These are phyloP conservation scores for Diplodus sargus DNA, from an alignment of 2,797 vertebrate species.

Conservation along the genomic window DNA sequence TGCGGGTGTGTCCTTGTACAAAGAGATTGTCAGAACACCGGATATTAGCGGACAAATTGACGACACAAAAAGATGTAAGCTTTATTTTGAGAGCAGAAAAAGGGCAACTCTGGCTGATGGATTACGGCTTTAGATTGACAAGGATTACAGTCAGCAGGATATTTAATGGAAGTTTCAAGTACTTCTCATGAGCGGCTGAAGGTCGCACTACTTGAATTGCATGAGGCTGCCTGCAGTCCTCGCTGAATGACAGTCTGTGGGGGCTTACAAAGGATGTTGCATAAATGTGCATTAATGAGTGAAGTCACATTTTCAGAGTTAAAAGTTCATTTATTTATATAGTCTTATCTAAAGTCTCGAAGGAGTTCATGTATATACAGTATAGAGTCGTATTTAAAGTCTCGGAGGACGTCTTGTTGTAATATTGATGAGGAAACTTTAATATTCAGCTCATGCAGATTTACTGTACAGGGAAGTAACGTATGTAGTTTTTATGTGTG, in stretches of 20 bases:
- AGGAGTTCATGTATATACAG: constrained; percentile 41
- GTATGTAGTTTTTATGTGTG: not conserved
- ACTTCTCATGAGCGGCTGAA: constrained; percentile 41
- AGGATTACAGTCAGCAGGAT: constrained; percentile 60
- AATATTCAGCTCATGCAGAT: constrained; percentile 47
- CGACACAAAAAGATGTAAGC: constrained; percentile 3
- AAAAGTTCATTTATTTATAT: constrained; percentile 50
- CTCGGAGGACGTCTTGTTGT: constrained; percentile 15
- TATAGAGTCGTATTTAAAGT: constrained; percentile 4
- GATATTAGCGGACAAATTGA: constrained; percentile 26
- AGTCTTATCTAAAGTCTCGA: constrained; percentile 4
- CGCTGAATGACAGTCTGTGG: not conserved
- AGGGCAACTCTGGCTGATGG: constrained; percentile 34
- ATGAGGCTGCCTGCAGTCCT: not conserved
- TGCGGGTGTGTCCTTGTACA: constrained; percentile 2
- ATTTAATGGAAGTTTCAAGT: constrained; percentile 61
- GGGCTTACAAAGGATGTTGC: constrained; percentile 1
- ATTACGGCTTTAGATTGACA: constrained; percentile 67
- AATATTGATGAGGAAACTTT: constrained; percentile 33
- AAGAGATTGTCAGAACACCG: constrained; percentile 5
- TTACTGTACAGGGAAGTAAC: not conserved
- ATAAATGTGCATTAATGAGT: constrained; percentile 43
- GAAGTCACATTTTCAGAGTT: constrained; percentile 1
- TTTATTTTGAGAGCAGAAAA: constrained; percentile 18
- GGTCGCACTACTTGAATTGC: constrained; percentile 20